Conservation (phyloP, 2,888 invertebrate species). For the Uloborus plumipes region DNA sequence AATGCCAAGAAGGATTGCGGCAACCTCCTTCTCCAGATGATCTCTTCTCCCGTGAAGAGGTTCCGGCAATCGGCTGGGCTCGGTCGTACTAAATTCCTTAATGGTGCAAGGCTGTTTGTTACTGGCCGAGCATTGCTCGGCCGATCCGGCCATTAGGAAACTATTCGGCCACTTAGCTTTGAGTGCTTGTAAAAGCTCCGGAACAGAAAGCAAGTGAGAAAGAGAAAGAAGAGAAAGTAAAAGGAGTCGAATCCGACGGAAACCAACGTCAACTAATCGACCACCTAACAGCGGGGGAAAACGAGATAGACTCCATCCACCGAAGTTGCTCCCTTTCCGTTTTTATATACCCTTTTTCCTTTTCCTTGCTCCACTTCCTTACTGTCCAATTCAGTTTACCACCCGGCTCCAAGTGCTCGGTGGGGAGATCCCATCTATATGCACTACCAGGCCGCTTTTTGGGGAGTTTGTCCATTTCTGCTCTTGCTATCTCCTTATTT, state of each 20-base stretch:
- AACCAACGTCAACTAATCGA: conserved; percentile 47
- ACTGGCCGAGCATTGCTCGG: conserved; percentile 21
- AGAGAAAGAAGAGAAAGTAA: conserved; percentile 19
- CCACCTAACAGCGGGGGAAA: conserved; percentile 34
- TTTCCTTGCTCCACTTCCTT: conserved; percentile 33
- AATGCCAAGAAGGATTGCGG: conserved; percentile 7
- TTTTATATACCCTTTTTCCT: conserved; percentile 25
- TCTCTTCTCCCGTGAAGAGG: conserved; percentile 3
- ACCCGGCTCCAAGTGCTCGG: conserved; percentile 30
- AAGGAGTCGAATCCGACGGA: conserved; percentile 10
- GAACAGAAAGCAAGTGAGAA: conserved; percentile 18
- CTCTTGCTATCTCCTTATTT: conserved; percentile 36
- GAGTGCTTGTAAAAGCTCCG: conserved; percentile 59
- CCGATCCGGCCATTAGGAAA: conserved; percentile 47
- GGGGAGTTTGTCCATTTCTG: conserved; percentile 22
- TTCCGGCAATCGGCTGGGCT: conserved; percentile 25
- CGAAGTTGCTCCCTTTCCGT: conserved; percentile 30
- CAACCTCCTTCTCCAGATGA: conserved; percentile 15
- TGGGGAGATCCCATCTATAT: conserved; percentile 46
- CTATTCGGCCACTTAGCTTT: conserved; percentile 59
- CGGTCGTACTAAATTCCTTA: conserved; percentile 41
- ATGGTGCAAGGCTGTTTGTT: conserved; percentile 57
- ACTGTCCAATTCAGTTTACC: conserved; percentile 59
- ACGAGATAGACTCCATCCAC: conserved; percentile 48
- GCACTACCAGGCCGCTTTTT: conserved; percentile 25